These are phyloP conservation scores for Taenaris catops DNA, from an alignment of 2,888 invertebrate species.

Conservation along the genomic window DNA sequence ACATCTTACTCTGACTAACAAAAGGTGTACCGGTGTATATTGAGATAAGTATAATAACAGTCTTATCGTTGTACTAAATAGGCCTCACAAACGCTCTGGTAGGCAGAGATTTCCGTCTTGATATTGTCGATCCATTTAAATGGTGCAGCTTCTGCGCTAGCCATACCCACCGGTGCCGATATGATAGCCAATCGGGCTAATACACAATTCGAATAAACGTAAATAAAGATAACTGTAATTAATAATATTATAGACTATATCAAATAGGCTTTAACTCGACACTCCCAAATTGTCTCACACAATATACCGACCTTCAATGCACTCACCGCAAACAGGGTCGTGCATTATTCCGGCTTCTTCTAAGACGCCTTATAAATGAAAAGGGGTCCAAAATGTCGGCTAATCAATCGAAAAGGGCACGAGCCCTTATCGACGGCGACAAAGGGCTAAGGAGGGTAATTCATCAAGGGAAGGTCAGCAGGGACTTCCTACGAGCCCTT, in stretches of 20 bases:
- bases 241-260: no score
- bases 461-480: conserved; percentile 52
- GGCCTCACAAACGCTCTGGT: conserved; percentile 22
- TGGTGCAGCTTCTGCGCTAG: no score
- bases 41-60: conserved; percentile 23
- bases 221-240: no score
- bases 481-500: conserved; percentile 35
- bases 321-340: conserved; percentile 18
- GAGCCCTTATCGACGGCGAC: conserved; percentile 63
- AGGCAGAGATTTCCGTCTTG: conserved; percentile 23
- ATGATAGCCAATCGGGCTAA: no score
- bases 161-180: no score
- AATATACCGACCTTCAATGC: conserved; percentile 7
- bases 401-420: conserved; percentile 54
- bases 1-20: conserved; percentile 9
- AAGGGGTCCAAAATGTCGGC: conserved; percentile 68
- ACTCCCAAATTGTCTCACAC: conserved; percentile 6
- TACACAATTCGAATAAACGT: no score
- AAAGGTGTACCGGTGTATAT: conserved; percentile 12
- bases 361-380: conserved; percentile 61
- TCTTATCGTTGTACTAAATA: conserved; percentile 23
- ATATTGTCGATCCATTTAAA: conserved; percentile 24
- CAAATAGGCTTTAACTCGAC: conserved; percentile 3
- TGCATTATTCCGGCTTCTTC: conserved; percentile 42
- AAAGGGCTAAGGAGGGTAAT: conserved; percentile 57